These are phyloP conservation scores for Noctuana brunneofusca DNA, from an alignment of 2,888 invertebrate genomes.

Conservation along the genomic window DNA sequence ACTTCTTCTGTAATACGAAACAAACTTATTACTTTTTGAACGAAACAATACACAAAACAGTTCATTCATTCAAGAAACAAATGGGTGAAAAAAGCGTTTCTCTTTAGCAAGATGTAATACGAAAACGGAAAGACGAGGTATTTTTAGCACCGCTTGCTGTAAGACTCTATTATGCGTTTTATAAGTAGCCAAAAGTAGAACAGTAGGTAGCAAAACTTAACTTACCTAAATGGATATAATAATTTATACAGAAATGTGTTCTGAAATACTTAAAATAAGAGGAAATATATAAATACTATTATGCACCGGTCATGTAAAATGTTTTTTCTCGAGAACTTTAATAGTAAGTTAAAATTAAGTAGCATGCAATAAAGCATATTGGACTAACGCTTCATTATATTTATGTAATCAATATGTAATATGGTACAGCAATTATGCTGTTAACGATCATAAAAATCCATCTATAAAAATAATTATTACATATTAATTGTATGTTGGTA, in stretches of 20 bases:
- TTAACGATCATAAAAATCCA: too few relatives aligned
- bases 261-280: background rate
- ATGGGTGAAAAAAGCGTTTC: background rate
- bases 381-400: too few relatives aligned
- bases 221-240: background rate
- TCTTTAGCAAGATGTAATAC: background rate
- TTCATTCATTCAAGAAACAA: conserved; percentile 7
- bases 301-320: too few relatives aligned
- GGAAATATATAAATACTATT: too few relatives aligned
- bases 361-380: too few relatives aligned
- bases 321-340: too few relatives aligned
- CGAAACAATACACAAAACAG: background rate
- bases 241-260: background rate
- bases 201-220: background rate
- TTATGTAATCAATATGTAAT: too few relatives aligned
- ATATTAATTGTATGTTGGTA: too few relatives aligned
- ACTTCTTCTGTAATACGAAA: too few relatives aligned
- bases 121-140: conserved; percentile 14
- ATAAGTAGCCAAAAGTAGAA: conserved; percentile 22
- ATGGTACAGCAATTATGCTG: too few relatives aligned
- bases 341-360: too few relatives aligned
- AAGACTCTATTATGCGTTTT: conserved; percentile 26
- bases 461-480: too few relatives aligned
- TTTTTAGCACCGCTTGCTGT: conserved; percentile 15
- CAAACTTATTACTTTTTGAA: background rate